A percentile compares a stretch with the other conserved stretches of the same genome.
These are phyloP conservation scores for Nematopogon swammerdamellus DNA, from an alignment of 2,888 invertebrate genomes.

Conservation along the genomic window DNA sequence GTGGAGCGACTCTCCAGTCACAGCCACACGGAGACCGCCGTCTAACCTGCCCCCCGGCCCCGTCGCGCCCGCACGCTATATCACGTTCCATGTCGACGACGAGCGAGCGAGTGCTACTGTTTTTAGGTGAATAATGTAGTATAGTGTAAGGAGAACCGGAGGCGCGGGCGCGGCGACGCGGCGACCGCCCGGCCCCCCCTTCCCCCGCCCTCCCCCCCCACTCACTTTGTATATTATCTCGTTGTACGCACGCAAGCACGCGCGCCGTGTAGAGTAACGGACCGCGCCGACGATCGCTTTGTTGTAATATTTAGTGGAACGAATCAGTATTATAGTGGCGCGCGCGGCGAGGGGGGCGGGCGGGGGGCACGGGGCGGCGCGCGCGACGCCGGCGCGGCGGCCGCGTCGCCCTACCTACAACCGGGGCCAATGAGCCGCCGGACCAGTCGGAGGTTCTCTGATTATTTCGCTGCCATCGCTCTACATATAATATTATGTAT, in stretches of 20 bases:
- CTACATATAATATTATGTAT: slow-evolving; percentile 22
- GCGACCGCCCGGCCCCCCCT: slow-evolving; percentile 12
- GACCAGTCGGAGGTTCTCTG: slow-evolving; percentile 14
- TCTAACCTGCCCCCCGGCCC: slow-evolving; percentile 51
- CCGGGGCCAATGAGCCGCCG: slow-evolving; percentile 7
- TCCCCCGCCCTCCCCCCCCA: too few species aligned
- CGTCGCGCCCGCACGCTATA: neutral
- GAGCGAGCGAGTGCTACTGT: neutral
- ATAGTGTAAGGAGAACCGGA: neutral
- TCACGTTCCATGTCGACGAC: neutral
- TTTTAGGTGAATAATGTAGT: neutral
- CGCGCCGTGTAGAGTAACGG: too few species aligned
- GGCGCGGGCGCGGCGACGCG: slow-evolving; percentile 11
- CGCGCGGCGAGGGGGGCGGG: slow-evolving; percentile 16
- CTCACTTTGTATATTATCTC: too few species aligned
- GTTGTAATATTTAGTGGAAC: slow-evolving; percentile 22
- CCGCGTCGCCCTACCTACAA: slow-evolving; percentile 10
- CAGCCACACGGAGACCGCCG: slow-evolving; percentile 93
- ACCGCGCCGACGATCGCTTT: too few species aligned
- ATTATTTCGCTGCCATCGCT: slow-evolving; percentile 34
- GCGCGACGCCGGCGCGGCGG: too few species aligned
- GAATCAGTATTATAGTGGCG: slow-evolving; percentile 17
- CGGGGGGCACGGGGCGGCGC: slow-evolving; percentile 3
- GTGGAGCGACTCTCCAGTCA: slow-evolving; percentile 89
- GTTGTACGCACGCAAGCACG: too few species aligned